Conservation (phyloP, 1,140 invertebrate species). For the Nasonia vitripennis region DNA sequence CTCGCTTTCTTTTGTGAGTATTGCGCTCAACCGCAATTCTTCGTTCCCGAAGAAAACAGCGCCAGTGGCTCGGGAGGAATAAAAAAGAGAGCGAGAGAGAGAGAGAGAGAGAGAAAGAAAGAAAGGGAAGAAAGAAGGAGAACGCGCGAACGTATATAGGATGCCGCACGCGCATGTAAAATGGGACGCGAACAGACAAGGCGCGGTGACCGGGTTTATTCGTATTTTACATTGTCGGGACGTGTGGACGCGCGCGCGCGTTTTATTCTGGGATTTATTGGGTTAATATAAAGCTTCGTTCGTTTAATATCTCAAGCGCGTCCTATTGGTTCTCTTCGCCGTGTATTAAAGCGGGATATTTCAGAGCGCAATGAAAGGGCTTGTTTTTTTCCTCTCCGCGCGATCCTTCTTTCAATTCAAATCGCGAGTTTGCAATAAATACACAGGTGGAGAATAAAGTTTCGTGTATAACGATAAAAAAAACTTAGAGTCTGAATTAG, state of each 20-base stretch:
- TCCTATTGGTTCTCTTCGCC: neutral
- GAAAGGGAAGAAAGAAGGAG: neutral
- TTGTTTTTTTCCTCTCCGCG: too few species aligned
- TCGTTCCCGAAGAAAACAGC: conserved; percentile 13
- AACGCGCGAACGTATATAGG: neutral
- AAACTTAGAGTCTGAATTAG: too few species aligned
- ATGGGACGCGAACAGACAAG: conserved; percentile 4
- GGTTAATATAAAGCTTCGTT: neutral
- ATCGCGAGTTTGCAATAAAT: too few species aligned
- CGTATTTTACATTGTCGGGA: conserved; percentile 17
- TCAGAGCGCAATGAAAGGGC: too few species aligned
- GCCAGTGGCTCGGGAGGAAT: neutral
- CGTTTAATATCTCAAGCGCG: neutral
- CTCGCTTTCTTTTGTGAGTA: conserved; percentile 31
- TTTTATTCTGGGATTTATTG: neutral
- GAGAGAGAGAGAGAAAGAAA: neutral
- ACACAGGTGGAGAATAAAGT: too few species aligned
- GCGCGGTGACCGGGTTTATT: conserved; percentile 19
- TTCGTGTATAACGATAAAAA: too few species aligned
- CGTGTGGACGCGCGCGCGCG: neutral
- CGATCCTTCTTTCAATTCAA: too few species aligned
- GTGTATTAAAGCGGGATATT: neutral
- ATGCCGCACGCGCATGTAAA: conserved; percentile 2
- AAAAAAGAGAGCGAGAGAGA: neutral
- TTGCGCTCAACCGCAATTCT: conserved; percentile 11